Conservation (phyloP, 1,140 invertebrate species). For the Euwallacea similis region DNA sequence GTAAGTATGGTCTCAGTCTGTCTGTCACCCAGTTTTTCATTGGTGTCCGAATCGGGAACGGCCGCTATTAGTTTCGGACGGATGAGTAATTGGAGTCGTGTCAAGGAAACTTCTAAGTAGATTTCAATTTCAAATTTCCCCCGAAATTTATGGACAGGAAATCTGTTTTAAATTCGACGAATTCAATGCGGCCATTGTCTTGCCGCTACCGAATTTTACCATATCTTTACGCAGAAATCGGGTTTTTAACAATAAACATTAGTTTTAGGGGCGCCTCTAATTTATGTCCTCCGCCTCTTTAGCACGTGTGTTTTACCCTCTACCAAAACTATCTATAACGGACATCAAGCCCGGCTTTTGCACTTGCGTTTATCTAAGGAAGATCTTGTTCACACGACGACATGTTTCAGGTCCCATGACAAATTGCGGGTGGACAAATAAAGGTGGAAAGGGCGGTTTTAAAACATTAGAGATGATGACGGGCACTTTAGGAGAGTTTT, state of each 20-base stretch:
- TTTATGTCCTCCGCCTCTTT: neutral
- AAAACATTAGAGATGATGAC: no score
- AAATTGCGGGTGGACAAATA: constrained; percentile 11
- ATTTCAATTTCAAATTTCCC: constrained; percentile 27
- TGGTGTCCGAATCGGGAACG: constrained; percentile 16
- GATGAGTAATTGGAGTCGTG: constrained; percentile 15
- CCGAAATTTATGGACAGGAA: constrained; percentile 13
- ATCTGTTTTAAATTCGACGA: constrained; percentile 2
- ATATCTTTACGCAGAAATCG: no score
- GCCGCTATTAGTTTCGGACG: constrained; percentile 21
- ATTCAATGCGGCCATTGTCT: neutral
- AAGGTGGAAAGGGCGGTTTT: constrained; percentile 8
- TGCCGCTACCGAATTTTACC: no score
- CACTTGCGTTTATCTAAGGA: neutral
- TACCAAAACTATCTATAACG: neutral
- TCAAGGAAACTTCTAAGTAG: constrained; percentile 2
- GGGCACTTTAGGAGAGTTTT: no score
- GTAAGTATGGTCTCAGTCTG: constrained; percentile 12
- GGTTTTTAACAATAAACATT: no score
- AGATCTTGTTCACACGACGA: constrained; percentile 13
- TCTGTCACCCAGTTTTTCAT: constrained; percentile 29
- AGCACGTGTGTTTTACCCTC: constrained; percentile 1
- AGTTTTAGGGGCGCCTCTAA: neutral
- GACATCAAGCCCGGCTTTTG: neutral
- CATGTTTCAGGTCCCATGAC: constrained; percentile 1